Conservation (phyloP, 1,140 invertebrate genomes). For the Cotesia typhae region DNA sequence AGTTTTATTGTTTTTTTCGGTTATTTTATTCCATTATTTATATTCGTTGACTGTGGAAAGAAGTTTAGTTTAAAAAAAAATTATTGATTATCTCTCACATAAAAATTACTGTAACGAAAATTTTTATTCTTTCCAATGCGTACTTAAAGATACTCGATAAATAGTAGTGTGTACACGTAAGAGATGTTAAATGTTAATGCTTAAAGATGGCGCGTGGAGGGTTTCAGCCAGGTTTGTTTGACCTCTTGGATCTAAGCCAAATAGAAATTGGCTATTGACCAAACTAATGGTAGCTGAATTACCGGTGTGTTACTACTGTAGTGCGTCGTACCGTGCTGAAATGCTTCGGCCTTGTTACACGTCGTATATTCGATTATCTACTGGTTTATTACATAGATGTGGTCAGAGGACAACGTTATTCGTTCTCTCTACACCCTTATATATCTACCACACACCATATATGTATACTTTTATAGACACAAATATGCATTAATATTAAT, state of each 20-base stretch:
- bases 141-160: too few species aligned
- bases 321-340: constrained; percentile 45
- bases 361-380: constrained; percentile 64
- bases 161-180: neutral
- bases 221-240: constrained; percentile 52
- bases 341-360: constrained; percentile 57
- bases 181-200: neutral
- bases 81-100: too few species aligned
- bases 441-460: neutral
- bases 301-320: constrained; percentile 39
- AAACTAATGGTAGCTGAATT: constrained; percentile 63
- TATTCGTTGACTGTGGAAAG: too few species aligned
- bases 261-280: constrained; percentile 65
- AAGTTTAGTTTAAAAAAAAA: too few species aligned
- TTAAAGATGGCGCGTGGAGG: constrained; percentile 7
- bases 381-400: constrained; percentile 55
- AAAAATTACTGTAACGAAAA: too few species aligned
- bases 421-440: neutral
- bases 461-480: neutral
- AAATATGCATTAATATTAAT: neutral
- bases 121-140: too few species aligned
- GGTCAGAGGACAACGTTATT: constrained; percentile 14
- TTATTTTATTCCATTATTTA: too few species aligned
- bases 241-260: constrained; percentile 60
- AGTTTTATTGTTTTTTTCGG: neutral